These are phyloP conservation scores for Apamea sordens DNA, from an alignment of 2,888 invertebrate genomes.

Conservation along the genomic window DNA sequence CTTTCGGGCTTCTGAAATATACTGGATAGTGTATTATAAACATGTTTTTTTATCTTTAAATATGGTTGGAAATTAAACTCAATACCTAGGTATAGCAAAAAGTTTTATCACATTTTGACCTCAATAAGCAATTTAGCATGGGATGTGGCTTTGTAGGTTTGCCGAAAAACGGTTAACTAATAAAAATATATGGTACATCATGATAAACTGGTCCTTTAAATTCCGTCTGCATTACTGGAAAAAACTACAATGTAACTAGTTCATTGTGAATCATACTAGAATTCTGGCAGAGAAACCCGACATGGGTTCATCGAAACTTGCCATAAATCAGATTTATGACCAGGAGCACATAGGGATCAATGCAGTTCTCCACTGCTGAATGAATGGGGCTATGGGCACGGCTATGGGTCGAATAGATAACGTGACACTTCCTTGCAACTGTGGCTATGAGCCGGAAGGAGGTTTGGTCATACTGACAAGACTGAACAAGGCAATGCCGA, in stretches of 20 bases:
- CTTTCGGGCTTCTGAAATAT: no score
- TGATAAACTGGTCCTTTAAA: neutral
- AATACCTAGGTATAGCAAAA: neutral
- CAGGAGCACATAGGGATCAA: conserved; percentile 54
- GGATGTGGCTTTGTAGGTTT: neutral
- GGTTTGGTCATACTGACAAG: neutral
- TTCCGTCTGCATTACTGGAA: neutral
- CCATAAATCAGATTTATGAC: conserved; percentile 52
- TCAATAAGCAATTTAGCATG: neutral
- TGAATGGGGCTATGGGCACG: conserved; percentile 4
- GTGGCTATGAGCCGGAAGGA: neutral
- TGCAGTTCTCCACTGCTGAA: conserved; percentile 25
- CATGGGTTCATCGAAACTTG: conserved; percentile 41
- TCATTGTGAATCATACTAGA: neutral
- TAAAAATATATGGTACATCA: neutral
- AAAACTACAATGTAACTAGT: neutral
- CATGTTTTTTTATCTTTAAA: neutral
- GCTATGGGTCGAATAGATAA: conserved; percentile 26
- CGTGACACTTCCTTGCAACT: neutral
- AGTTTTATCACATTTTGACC: no score
- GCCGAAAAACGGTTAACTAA: neutral
- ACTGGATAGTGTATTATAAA: no score
- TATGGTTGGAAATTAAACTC: neutral
- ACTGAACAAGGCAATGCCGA: neutral
- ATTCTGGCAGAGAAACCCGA: conserved; percentile 38